Conservation (phyloP, 2,797 vertebrate genomes). For the Ctenopoma kingsleyae region DNA sequence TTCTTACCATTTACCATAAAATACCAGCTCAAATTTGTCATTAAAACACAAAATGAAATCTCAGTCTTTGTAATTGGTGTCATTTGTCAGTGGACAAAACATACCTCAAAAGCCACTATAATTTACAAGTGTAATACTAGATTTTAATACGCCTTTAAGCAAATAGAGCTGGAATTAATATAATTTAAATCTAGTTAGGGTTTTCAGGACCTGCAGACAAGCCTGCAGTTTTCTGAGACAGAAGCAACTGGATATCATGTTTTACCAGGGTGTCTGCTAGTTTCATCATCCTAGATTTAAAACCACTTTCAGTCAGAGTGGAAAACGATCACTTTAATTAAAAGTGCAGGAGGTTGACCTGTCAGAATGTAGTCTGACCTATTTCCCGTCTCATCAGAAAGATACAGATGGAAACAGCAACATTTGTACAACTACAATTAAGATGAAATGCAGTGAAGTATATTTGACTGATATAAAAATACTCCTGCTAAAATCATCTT, state of each 20-base stretch:
- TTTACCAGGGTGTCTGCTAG: slow-evolving; percentile 50
- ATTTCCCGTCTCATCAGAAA: slow-evolving; percentile 18
- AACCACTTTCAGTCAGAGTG: slow-evolving; percentile 18
- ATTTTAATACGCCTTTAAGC: slow-evolving; percentile 26
- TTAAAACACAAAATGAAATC: slow-evolving; percentile 30
- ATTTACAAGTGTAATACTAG: slow-evolving; percentile 44
- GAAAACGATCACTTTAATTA: slow-evolving; percentile 37
- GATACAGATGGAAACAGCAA: neutral
- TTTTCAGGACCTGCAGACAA: slow-evolving; percentile 21
- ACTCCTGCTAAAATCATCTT: slow-evolving; percentile 2
- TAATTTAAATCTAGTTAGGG: slow-evolving; percentile 24
- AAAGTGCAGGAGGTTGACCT: slow-evolving; percentile 23
- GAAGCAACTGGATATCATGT: slow-evolving; percentile 48
- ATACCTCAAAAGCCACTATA: slow-evolving; percentile 13
- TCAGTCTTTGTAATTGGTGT: slow-evolving; percentile 16
- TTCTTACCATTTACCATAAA: slow-evolving; percentile 9
- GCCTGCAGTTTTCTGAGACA: slow-evolving; percentile 8
- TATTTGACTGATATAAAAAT: neutral
- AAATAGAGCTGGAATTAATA: slow-evolving; percentile 23
- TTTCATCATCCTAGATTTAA: slow-evolving; percentile 52
- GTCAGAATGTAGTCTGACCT: slow-evolving; percentile 22
- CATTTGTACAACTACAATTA: slow-evolving; percentile 3
- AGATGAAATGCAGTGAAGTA: neutral
- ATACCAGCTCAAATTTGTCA: slow-evolving; percentile 10
- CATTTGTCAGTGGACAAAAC: slow-evolving; percentile 28